phyloP scores from a whole-genome alignment of 2,888 invertebrate species.

The Trichogramma dendrolimi region DNA sequence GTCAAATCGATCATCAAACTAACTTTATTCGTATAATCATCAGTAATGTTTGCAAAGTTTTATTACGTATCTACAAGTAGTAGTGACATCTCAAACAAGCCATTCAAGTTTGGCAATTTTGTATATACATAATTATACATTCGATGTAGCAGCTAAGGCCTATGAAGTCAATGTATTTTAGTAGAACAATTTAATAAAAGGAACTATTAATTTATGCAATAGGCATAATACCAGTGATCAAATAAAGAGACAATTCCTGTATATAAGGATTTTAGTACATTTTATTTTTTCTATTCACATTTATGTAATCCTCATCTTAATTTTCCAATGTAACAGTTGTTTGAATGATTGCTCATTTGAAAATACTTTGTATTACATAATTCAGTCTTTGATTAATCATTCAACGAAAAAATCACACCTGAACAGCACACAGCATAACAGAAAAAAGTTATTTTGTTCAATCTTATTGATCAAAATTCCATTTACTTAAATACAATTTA shows the following conservation, averaged over 20 bases:
- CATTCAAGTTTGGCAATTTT: constrained; percentile 33
- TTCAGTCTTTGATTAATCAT: background rate
- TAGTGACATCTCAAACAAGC: constrained; percentile 28
- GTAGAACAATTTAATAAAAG: constrained; percentile 41
- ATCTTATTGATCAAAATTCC: constrained; percentile 1
- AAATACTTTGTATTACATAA: background rate
- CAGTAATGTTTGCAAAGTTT: constrained; percentile 31
- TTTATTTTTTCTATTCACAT: constrained; percentile 38
- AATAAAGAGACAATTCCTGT: constrained; percentile 35
- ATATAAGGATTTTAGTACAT: constrained; percentile 46
- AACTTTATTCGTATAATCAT: constrained; percentile 27
- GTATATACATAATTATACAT: constrained; percentile 37
- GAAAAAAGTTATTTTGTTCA: constrained; percentile 17
- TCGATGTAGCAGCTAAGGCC: constrained; percentile 42
- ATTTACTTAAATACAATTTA: background rate
- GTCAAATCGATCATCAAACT: too few species aligned
- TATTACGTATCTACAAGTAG: constrained; percentile 27
- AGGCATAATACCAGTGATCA: constrained; percentile 40
- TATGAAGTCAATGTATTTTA: constrained; percentile 49
- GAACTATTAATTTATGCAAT: constrained; percentile 40
- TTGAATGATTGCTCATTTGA: background rate
- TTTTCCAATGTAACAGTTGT: background rate
- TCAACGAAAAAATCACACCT: too few species aligned
- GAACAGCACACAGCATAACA: constrained; percentile 2
- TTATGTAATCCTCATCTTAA: constrained; percentile 1